phyloP scores from a whole-genome alignment of 2,888 invertebrate genomes.

The Tineola bisselliella region DNA sequence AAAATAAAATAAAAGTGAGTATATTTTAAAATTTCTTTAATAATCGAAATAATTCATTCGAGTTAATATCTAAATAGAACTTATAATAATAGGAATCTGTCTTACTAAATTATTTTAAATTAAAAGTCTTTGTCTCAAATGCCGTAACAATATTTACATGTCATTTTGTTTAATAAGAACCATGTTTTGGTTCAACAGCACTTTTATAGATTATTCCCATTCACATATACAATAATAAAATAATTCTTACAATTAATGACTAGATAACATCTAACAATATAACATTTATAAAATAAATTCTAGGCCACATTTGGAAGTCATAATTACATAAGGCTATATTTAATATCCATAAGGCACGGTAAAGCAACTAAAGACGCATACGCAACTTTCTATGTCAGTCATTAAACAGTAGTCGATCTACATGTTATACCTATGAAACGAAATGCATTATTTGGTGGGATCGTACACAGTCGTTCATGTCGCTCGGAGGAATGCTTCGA shows the following conservation, averaged over 20 bases:
- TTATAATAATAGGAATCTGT: slow-evolving; percentile 63
- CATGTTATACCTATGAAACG: not conserved
- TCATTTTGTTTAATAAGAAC: not conserved
- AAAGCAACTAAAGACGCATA: slow-evolving; percentile 42
- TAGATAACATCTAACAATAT: slow-evolving; percentile 43
- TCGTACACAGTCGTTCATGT: slow-evolving; percentile 18
- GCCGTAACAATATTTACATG: not conserved
- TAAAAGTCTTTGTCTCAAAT: slow-evolving; percentile 58
- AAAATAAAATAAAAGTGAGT: not conserved
- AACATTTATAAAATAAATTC: slow-evolving; percentile 24
- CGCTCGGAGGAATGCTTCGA: slow-evolving; percentile 54
- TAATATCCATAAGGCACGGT: slow-evolving; percentile 48
- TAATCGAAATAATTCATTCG: slow-evolving; percentile 31
- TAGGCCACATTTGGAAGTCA: slow-evolving; percentile 41
- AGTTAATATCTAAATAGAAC: slow-evolving; percentile 19
- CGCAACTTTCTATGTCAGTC: slow-evolving; percentile 54
- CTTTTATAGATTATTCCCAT: not conserved
- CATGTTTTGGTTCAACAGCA: not conserved
- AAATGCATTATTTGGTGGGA: slow-evolving; percentile 51
- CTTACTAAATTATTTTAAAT: slow-evolving; percentile 43
- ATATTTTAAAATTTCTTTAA: slow-evolving; percentile 25
- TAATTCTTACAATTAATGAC: slow-evolving; percentile 51
- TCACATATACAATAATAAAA: slow-evolving; percentile 21
- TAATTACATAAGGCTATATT: slow-evolving; percentile 32
- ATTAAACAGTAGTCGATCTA: not conserved